Base-by-base conservation (phyloP, 1,140 invertebrate species). In the Dryas iulia region DNA sequence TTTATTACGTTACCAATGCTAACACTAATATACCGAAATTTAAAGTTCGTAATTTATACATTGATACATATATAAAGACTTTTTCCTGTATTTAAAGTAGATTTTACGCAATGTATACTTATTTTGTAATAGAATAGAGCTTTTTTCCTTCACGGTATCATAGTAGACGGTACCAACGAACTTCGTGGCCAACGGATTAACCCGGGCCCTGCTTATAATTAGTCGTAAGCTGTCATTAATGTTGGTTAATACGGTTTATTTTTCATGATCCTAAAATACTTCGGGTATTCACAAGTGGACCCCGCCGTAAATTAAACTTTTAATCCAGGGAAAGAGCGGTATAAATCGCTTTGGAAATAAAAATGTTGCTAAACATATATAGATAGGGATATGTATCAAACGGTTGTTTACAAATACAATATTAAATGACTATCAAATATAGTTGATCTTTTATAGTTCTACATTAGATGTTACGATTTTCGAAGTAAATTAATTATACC, bases 171-270 rank as follows among this genome's bases (percentile, higher is more conserved):
- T 8, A 57, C 28, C 56, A 59, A 59, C 53, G 12, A 65, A 70
- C 61, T 70, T 47, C 58, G 31, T 61, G 47, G 61, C 39, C 39
- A 70, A 59, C 21, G 62, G 68, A 65, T 70, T 70, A 70, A 65
- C 14, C 26, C 68, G 58, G 25, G 24, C 28, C 62, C 39, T 60
- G 47, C 57, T 60, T 65, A 70, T 70, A 70, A 70, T 65, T 70
- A 70, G 62, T 56, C 68, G 56, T 60, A 59, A 69, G 59, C 66
- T 70, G 62, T 60, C 56, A 60, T 65, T 60, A 64, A 70, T 59
- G 68, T 14, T 60, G 61, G 61, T 39, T 60, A 59, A 69, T 58
- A 52, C 60, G 59, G 26, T 30, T 58, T 60, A 70, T 70, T 70
- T 63, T 69, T 69, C 59, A 53, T n/a, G 26, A 35, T 56, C 61